These are phyloP conservation scores for Nysson spinosus DNA, from an alignment of 2,888 invertebrate species.

Conservation along the genomic window DNA sequence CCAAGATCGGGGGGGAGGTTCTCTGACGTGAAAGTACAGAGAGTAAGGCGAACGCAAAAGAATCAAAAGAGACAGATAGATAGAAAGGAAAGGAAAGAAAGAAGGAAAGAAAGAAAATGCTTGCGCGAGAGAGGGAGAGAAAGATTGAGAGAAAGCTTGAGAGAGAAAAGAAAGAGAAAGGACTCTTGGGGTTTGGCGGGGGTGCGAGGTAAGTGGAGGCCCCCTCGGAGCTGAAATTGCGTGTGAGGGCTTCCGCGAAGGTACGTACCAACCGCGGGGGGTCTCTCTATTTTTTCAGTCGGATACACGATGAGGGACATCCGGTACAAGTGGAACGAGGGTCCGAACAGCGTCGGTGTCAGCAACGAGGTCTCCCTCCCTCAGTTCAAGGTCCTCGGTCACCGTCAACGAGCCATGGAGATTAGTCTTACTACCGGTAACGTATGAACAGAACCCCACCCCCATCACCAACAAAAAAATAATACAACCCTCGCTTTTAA, in stretches of 20 bases:
- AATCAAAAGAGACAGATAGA: slow-evolving; percentile 36
- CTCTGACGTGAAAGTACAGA: slow-evolving; percentile 14
- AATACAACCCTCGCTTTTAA: slow-evolving; percentile 53
- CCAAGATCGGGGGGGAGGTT: not conserved
- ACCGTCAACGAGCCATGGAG: slow-evolving; percentile 96
- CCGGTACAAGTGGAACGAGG: slow-evolving; percentile 98
- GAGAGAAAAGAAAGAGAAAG: slow-evolving; percentile 66
- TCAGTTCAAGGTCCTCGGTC: slow-evolving; percentile 98
- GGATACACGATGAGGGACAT: slow-evolving; percentile 99
- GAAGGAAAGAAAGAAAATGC: slow-evolving; percentile 19
- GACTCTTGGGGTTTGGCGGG: slow-evolving; percentile 71
- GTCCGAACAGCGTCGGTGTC: slow-evolving; percentile 95
- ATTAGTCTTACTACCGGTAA: slow-evolving; percentile 98
- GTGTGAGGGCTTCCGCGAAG: slow-evolving; percentile 71
- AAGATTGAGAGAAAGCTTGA: slow-evolving; percentile 30
- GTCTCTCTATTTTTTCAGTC: slow-evolving; percentile 83
- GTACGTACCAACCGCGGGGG: slow-evolving; percentile 76
- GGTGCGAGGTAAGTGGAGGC: slow-evolving; percentile 69
- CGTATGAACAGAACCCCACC: slow-evolving; percentile 70
- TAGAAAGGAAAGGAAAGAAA: slow-evolving; percentile 27
- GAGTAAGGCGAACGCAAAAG: slow-evolving; percentile 6
- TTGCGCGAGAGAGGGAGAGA: slow-evolving; percentile 23
- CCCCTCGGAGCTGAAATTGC: slow-evolving; percentile 64
- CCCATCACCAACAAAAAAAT: slow-evolving; percentile 46
- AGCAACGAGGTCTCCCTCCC: slow-evolving; percentile 97